Percentiles rank a stretch among this genome's conserved stretches.
phyloP scores from a whole-genome alignment of 1,140 invertebrate genomes.

The Drosophila subobscura region DNA sequence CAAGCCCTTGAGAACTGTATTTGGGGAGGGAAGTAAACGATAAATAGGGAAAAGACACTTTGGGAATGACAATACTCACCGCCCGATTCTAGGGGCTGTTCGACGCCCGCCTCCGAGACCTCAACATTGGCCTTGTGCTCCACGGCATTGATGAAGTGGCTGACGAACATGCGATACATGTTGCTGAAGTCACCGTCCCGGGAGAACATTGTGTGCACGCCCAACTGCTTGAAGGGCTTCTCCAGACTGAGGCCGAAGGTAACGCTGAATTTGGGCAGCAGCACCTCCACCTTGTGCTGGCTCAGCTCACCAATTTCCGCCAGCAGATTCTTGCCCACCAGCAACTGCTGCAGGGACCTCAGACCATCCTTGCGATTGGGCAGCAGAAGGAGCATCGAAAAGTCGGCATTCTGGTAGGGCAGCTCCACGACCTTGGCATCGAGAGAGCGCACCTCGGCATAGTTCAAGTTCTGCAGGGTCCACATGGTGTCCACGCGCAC shows the following conservation, averaged over 20 bases:
- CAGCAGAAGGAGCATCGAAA: constrained; percentile 73
- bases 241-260: constrained; percentile 85
- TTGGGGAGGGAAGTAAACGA: too few species aligned
- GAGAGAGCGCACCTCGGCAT: constrained; percentile 64
- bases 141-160: constrained; percentile 84
- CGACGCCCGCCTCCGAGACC: constrained; percentile 68
- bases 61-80: constrained; percentile 49
- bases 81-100: constrained; percentile 86
- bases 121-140: constrained; percentile 80
- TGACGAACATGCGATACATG: constrained; percentile 87
- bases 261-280: constrained; percentile 87
- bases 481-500: constrained; percentile 79
- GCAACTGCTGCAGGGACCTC: constrained; percentile 58
- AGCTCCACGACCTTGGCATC: constrained; percentile 77
- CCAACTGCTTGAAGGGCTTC: constrained; percentile 85
- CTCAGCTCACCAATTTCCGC: constrained; percentile 66
- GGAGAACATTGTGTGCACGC: constrained; percentile 86
- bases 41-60: not conserved
- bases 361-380: constrained; percentile 77
- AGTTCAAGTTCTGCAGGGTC: constrained; percentile 74
- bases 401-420: constrained; percentile 75
- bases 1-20: constrained; percentile 66
- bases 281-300: constrained; percentile 83
- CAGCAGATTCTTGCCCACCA: constrained; percentile 81
- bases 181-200: constrained; percentile 84